Conservation (phyloP, 2,113 vertebrate species). For the Orycteropus afer region DNA sequence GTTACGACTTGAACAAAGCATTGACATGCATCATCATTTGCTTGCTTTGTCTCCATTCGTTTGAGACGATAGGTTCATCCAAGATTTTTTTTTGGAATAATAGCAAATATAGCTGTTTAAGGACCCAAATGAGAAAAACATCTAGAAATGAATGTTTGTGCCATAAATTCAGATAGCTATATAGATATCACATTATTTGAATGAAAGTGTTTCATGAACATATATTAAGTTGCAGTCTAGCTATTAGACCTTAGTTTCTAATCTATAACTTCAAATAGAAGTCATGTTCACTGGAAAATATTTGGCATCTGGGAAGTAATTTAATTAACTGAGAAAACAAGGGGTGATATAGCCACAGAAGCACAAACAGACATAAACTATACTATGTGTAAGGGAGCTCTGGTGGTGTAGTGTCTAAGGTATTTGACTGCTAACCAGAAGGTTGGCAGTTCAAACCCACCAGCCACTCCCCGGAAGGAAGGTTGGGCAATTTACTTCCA, state of each 20-base stretch:
- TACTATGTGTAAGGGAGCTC: too few species aligned
- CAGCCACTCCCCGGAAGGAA: too few species aligned
- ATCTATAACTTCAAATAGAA: background rate
- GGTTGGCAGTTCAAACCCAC: too few species aligned
- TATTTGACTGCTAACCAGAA: too few species aligned
- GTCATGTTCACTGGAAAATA: background rate
- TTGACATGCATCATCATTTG: background rate
- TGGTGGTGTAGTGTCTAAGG: too few species aligned
- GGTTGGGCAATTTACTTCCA: too few species aligned
- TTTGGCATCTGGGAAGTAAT: background rate
- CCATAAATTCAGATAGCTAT: background rate
- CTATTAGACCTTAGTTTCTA: background rate
- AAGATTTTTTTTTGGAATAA: background rate
- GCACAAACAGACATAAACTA: background rate
- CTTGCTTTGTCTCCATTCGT: background rate
- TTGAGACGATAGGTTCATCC: background rate
- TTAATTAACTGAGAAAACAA: background rate
- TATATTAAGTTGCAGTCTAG: background rate
- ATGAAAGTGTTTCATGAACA: background rate
- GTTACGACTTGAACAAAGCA: background rate
- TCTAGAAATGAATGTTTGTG: background rate
- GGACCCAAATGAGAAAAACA: background rate
- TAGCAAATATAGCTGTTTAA: background rate
- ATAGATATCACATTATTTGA: background rate
- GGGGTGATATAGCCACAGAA: background rate